Evolutionary conservation across 2,888 invertebrate genomes (phyloP), one percentile per base, ranked within the genome.

Genomic region (Drosophila differens): DNA sequence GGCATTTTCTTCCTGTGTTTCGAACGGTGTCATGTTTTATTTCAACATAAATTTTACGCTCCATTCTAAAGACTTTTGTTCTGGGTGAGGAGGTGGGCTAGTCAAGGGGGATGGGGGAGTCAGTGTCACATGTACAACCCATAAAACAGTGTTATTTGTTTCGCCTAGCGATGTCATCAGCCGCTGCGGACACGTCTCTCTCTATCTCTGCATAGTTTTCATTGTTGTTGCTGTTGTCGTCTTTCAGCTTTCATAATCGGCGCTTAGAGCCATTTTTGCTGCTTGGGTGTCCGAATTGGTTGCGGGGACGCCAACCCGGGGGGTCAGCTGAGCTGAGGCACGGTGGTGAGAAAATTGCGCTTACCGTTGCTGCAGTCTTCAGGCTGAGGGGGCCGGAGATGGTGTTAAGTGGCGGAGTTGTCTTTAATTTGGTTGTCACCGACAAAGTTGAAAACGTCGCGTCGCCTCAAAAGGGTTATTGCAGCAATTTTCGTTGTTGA

Each of bases 231-330:
- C 47, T 30, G 53, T 19, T 28, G 71, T 78, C 4, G 30, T 66
- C 67, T 73, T 70, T 73, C 52, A 39, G 74, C 70, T 52, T 65
- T 65, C 80, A 74, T 87, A 85, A 87, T 85, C 74, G 74, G 70
- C 88, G 76, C 79, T 85, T 85, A 87, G 88, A 81, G 83, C 71
- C 75, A 63, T 76, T 69, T 76, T 63, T 62, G 70, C 85, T 64
- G 76, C 88, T 83, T 89, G 87, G 89, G 86, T 87, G 87, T 89
- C 79, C 89, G 74, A 87, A 86, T 83, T 88, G 74, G 84, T 81
- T 76, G 78, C 76, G 84, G 82, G 65, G 64, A 66, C 64, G 54
- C 76, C 67, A 65, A 32, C 54, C 59, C 68, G 65, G 71, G 76
- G 70, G 76, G 65, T 74, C 79, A 81, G 25, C 41, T 59, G 30